A percentile compares a stretch with the other conserved stretches of the same genome.
Conservation (phyloP, 2,888 invertebrate genomes). For the Calephelis perditalis region DNA sequence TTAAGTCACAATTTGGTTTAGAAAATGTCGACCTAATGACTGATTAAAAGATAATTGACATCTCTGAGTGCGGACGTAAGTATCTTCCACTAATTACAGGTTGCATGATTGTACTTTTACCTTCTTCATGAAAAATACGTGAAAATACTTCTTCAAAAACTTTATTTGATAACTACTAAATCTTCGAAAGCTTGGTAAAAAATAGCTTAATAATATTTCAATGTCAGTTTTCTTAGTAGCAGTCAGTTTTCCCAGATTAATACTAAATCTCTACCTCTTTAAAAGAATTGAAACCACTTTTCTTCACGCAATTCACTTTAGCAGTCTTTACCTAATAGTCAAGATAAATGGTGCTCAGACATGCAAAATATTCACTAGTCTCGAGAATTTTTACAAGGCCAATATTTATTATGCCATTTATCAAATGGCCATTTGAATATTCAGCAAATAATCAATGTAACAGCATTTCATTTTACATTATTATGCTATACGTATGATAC, state of each 20-base stretch:
- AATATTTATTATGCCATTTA: constrained; percentile 7
- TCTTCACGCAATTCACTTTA: constrained; percentile 24
- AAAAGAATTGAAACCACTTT: constrained; percentile 22
- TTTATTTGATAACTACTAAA: too few relatives aligned
- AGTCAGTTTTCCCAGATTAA: not conserved
- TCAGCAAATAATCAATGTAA: not conserved
- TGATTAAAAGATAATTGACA: too few relatives aligned
- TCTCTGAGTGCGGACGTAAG: too few relatives aligned
- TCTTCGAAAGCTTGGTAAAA: too few relatives aligned
- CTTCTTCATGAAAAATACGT: too few relatives aligned
- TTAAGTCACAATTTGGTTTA: too few relatives aligned
- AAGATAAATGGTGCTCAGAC: constrained; percentile 23
- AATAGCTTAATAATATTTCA: too few relatives aligned
- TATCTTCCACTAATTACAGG: too few relatives aligned
- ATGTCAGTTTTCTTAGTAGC: too few relatives aligned
- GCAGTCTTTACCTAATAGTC: constrained; percentile 21
- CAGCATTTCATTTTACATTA: not conserved
- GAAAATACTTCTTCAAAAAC: too few relatives aligned
- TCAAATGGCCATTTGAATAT: not conserved
- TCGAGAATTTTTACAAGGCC: constrained; percentile 14
- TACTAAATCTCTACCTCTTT: constrained; percentile 11
- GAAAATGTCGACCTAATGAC: too few relatives aligned
- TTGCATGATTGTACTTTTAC: too few relatives aligned
- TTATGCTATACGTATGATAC: not conserved
- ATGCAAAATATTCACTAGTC: constrained; percentile 23